Evolutionary conservation across 2,113 vertebrate species (phyloP), one percentile per base, ranked within the genome.

Genomic region (Tragelaphus scriptus): DNA sequence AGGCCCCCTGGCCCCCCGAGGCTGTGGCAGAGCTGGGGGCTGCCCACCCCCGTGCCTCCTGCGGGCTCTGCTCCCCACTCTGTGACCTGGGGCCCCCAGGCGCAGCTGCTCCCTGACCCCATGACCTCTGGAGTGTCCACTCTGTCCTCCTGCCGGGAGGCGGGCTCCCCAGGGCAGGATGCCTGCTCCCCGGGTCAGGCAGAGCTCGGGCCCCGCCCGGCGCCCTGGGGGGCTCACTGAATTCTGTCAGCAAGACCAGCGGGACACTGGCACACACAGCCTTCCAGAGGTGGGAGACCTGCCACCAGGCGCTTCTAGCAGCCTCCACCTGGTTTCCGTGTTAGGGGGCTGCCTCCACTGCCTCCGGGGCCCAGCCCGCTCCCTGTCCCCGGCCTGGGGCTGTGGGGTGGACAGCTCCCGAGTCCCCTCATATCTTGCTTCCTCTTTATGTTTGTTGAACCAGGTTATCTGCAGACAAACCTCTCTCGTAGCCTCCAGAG

Each of bases 41-140:
- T 7, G 4, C 7, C 77, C 49, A 49, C 23, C 25, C 44, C 44
- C 0, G 23, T 14, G 71, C 71, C 3, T 1, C 40, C 77, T 30
- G 8, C 0, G 0, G 77, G 77, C 44, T 80, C 26, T 2, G 44
- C 77, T 17, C 77, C 26, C 26, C 44, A 10, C 26, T 25, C 77
- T 13, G 36, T 44, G 71, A 36, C n/a, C n/a, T 26, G 14, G 40
- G 75, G 40, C 40, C 40, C 40, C 75, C 40, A 14, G 40, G 44
- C 13, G 23, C 13, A 77, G 23, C 75, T 77, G 75, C 75, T 77
- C 75, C 75, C 25, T 7, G 7, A 28, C 40, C 13, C 75, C 75
- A 1, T 0, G 40, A 16, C 75, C 44, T 15, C 25, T 79, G 75
- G 40, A 47, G 75, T 2, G 3, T 16, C 14, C 75, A 16, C 44